These are phyloP conservation scores for Apodemus agrarius DNA, from an alignment of 2,797 vertebrate species.

Conservation along the genomic window DNA sequence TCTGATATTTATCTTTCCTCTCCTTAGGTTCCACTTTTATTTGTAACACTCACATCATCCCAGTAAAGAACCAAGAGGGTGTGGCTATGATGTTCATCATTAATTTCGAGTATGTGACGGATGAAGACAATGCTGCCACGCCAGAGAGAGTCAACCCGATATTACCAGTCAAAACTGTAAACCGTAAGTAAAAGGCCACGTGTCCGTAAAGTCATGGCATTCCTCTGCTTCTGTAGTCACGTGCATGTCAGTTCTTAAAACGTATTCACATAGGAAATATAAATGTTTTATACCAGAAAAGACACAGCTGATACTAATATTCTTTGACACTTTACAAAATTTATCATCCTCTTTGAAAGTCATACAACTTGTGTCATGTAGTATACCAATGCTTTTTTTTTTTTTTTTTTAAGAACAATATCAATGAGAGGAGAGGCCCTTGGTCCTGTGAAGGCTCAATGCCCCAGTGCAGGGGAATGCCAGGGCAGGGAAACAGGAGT, in stretches of 20 bases:
- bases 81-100: slow-evolving; percentile 99
- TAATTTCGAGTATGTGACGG: slow-evolving; percentile 95
- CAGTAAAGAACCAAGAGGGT: slow-evolving; percentile 98
- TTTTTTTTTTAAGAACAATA: too few species aligned
- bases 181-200: slow-evolving; percentile 91
- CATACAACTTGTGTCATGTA: not conserved
- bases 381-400: not conserved
- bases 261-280: slow-evolving; percentile 4
- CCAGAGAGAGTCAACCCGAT: slow-evolving; percentile 94
- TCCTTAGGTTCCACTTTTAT: slow-evolving; percentile 95
- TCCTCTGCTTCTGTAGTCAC: not conserved
- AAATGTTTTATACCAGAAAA: not conserved
- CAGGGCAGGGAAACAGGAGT: too few species aligned
- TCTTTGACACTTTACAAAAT: not conserved
- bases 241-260: slow-evolving; percentile 34
- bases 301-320: not conserved
- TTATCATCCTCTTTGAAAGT: not conserved
- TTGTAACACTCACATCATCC: slow-evolving; percentile 98
- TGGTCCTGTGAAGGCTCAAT: too few species aligned
- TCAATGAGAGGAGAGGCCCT: too few species aligned
- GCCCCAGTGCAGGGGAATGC: too few species aligned
- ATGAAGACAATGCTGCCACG: slow-evolving; percentile 91
- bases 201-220: not conserved
- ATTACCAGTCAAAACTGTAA: slow-evolving; percentile 92
- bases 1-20: slow-evolving; percentile 63